These are phyloP conservation scores for Tethea ocularis DNA, from an alignment of 2,888 invertebrate genomes.

Conservation along the genomic window DNA sequence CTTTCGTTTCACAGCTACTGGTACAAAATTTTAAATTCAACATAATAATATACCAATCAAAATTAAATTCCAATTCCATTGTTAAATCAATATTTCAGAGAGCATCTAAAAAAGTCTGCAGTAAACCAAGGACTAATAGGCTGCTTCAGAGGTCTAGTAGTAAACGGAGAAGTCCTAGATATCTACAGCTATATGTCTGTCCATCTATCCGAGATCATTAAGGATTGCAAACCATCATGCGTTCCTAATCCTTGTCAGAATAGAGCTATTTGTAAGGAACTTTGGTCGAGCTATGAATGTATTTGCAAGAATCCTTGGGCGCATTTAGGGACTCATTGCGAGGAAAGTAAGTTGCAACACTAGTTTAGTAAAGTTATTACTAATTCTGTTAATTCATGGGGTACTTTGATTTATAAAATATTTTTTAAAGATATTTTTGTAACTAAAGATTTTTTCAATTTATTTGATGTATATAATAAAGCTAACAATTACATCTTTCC, in stretches of 20 bases:
- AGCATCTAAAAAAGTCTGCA: conserved; percentile 91
- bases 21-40: too few species aligned
- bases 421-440: too few species aligned
- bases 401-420: too few species aligned
- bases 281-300: conserved; percentile 96
- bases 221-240: conserved; percentile 97
- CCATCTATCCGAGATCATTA: conserved; percentile 94
- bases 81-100: conserved; percentile 76
- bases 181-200: conserved; percentile 97
- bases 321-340: conserved; percentile 94
- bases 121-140: conserved; percentile 96
- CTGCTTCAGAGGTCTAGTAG: conserved; percentile 95
- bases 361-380: background rate
- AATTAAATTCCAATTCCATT: too few species aligned
- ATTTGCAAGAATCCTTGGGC: conserved; percentile 97
- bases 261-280: conserved; percentile 94
- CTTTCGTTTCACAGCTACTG: too few species aligned
- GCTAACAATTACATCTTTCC: conserved; percentile 15
- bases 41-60: too few species aligned
- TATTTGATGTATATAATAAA: too few species aligned
- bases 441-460: too few species aligned
- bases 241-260: conserved; percentile 97
- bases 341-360: conserved; percentile 88
- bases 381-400: too few species aligned
- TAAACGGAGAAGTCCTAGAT: conserved; percentile 95